Conservation (phyloP, 2,888 invertebrate species). For the Melanotus villosus region DNA sequence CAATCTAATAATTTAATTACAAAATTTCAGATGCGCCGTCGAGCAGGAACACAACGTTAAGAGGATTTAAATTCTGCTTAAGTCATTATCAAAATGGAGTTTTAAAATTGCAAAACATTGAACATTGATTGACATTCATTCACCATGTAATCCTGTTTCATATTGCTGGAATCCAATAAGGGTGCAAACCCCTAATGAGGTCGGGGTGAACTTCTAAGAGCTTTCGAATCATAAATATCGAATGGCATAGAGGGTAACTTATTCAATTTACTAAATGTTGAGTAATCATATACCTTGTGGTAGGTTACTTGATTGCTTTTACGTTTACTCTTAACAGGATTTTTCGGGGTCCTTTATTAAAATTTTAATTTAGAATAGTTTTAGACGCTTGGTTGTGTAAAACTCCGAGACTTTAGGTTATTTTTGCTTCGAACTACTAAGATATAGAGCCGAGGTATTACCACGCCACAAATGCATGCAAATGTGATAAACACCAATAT, state of each 20-base stretch:
- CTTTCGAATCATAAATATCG: constrained; percentile 45
- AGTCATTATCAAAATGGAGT: constrained; percentile 59
- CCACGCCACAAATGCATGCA: constrained; percentile 26
- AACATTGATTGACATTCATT: constrained; percentile 62
- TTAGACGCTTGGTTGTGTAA: too few relatives aligned
- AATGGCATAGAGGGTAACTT: constrained; percentile 31
- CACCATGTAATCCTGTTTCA: constrained; percentile 60
- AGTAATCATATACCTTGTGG: constrained; percentile 26
- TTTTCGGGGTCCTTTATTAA: too few relatives aligned
- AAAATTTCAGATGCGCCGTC: constrained; percentile 44
- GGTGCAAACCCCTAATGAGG: constrained; percentile 51
- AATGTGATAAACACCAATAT: constrained; percentile 27
- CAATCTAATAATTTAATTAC: constrained; percentile 56
- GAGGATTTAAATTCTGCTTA: constrained; percentile 48
- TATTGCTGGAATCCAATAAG: constrained; percentile 59
- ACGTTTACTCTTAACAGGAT: too few relatives aligned
- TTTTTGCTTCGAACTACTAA: too few relatives aligned
- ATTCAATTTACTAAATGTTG: constrained; percentile 35
- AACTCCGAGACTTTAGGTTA: too few relatives aligned
- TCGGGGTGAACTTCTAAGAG: constrained; percentile 41
- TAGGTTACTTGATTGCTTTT: constrained; percentile 20
- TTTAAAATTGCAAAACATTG: constrained; percentile 61
- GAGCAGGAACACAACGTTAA: constrained; percentile 32
- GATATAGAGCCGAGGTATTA: not conserved
- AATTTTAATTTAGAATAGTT: too few relatives aligned